These are phyloP conservation scores for Eudorcas thomsonii DNA, from an alignment of 2,113 vertebrate species.

Conservation along the genomic window DNA sequence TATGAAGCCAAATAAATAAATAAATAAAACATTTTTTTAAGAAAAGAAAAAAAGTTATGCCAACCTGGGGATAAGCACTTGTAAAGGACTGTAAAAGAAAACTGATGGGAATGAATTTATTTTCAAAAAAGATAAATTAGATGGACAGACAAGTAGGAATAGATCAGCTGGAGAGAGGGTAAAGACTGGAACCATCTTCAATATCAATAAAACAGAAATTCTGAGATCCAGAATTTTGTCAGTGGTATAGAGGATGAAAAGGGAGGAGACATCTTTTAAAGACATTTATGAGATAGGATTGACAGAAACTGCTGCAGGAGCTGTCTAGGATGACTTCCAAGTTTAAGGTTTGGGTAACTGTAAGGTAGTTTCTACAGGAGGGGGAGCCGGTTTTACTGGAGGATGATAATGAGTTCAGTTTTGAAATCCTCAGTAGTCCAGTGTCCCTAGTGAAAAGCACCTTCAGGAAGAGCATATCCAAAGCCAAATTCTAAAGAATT, in stretches of 20 bases:
- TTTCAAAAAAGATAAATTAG: background rate
- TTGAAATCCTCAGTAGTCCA: background rate
- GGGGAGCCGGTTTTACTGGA: background rate
- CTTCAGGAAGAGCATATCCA: background rate
- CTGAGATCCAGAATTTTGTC: background rate
- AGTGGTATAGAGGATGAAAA: background rate
- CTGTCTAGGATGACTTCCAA: background rate
- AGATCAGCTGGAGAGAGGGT: background rate
- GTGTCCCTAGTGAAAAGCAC: background rate
- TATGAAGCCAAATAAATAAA: background rate
- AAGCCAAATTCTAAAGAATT: background rate
- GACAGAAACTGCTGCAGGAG: background rate
- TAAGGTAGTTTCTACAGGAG: background rate
- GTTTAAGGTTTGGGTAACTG: background rate
- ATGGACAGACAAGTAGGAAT: background rate
- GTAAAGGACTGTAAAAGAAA: background rate
- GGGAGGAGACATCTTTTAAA: background rate
- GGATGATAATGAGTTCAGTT: background rate
- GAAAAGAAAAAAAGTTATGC: background rate
- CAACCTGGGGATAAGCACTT: background rate
- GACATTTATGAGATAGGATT: background rate
- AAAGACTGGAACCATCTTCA: background rate
- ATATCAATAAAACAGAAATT: background rate
- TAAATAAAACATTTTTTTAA: background rate
- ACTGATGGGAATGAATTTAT: background rate